Evolutionary conservation across 1,140 invertebrate species (phyloP).

Genomic region (Euschistus heros): DNA sequence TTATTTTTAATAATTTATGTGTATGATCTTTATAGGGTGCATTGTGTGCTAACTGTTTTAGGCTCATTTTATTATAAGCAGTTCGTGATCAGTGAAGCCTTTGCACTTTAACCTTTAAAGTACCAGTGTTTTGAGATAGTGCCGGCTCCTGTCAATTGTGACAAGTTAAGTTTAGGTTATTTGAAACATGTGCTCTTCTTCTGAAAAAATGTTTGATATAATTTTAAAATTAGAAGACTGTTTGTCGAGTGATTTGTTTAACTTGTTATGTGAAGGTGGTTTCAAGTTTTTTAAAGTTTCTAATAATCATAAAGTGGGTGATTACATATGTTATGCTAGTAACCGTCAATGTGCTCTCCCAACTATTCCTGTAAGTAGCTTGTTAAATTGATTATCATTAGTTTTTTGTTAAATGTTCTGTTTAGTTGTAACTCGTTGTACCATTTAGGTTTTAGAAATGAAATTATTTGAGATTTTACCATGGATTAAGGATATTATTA

Average conservation of each 20-base stretch:
- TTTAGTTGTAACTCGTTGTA: not conserved
- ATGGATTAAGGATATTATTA: constrained; percentile 3
- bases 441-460: not conserved
- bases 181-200: constrained; percentile 12
- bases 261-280: not conserved
- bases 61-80: too few species aligned
- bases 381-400: too few species aligned
- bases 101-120: too few species aligned
- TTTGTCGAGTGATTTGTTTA: not conserved
- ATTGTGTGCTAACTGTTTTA: too few species aligned
- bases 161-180: constrained; percentile 13
- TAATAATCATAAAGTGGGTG: not conserved
- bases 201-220: not conserved
- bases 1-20: too few species aligned
- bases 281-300: not conserved
- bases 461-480: not conserved
- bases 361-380: not conserved
- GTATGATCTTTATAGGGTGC: too few species aligned
- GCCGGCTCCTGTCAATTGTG: constrained; percentile 5
- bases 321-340: constrained; percentile 3
- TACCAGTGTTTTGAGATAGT: not conserved
- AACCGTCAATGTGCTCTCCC: constrained; percentile 9
- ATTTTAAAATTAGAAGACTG: not conserved
- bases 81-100: too few species aligned
- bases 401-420: not conserved